Conservation (phyloP, 2,888 invertebrate species). For the Disparrhopalites patrizii region DNA sequence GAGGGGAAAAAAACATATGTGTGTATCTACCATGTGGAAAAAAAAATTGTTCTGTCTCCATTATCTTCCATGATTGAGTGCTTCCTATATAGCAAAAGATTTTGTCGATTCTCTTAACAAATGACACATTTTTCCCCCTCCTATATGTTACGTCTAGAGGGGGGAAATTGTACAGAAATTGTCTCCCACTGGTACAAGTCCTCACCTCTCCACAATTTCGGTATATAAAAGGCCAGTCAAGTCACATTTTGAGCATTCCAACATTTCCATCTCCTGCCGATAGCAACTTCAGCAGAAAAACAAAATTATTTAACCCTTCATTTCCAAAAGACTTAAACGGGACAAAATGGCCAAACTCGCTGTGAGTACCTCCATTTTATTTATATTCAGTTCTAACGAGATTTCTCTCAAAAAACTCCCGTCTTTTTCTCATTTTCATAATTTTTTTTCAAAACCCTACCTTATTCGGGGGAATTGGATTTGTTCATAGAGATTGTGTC, state of each 20-base stretch:
- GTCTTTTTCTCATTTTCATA: not conserved
- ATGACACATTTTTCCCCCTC: not conserved
- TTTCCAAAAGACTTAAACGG: not conserved
- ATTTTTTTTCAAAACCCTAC: not conserved
- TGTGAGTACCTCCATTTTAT: conserved; percentile 34
- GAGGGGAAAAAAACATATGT: too few relatives aligned
- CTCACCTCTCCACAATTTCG: not conserved
- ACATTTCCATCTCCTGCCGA: too few relatives aligned
- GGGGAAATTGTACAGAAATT: too few relatives aligned
- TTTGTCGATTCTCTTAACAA: not conserved
- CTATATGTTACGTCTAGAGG: too few relatives aligned
- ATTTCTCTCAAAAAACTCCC: not conserved
- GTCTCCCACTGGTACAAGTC: not conserved
- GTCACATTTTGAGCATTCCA: not conserved
- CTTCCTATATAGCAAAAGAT: too few relatives aligned
- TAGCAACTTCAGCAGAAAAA: not conserved
- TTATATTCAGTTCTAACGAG: not conserved
- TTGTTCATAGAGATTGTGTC: not conserved
- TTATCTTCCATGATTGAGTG: too few relatives aligned
- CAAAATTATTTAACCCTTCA: not conserved
- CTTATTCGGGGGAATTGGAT: not conserved
- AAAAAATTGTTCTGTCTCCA: too few relatives aligned
- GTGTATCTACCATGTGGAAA: too few relatives aligned
- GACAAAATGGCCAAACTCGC: conserved; percentile 44
- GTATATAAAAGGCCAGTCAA: conserved; percentile 13